These are phyloP conservation scores for Acholoe squamosa DNA, from an alignment of 2,888 invertebrate species.

Conservation along the genomic window DNA sequence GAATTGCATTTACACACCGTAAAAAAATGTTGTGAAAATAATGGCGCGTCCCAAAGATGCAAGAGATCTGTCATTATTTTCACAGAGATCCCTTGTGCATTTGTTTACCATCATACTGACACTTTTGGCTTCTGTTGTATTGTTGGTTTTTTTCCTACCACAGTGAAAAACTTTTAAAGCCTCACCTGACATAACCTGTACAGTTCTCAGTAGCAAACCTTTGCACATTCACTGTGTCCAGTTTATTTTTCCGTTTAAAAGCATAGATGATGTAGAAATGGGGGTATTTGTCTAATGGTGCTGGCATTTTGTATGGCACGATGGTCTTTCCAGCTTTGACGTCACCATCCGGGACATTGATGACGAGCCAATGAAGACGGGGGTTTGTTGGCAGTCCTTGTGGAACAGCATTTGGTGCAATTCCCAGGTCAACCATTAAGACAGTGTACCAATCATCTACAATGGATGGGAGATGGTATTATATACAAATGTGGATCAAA, in stretches of 20 bases:
- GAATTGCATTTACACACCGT: too few species aligned
- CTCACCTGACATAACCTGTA: slow-evolving; percentile 17
- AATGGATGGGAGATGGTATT: neutral
- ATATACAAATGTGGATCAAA: too few species aligned
- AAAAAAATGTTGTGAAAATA: too few species aligned
- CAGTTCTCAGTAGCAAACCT: slow-evolving; percentile 22
- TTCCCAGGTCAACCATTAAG: neutral
- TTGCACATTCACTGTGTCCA: neutral
- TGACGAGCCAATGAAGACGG: slow-evolving; percentile 43
- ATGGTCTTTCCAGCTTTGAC: slow-evolving; percentile 21
- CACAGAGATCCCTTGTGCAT: too few species aligned
- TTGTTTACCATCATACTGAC: too few species aligned
- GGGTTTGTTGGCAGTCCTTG: neutral
- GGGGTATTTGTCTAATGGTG: neutral
- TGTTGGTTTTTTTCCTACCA: too few species aligned
- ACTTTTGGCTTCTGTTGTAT: too few species aligned
- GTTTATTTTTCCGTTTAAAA: neutral
- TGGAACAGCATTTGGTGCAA: neutral
- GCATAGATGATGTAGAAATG: slow-evolving; percentile 36
- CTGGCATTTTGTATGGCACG: slow-evolving; percentile 30
- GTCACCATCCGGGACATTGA: slow-evolving; percentile 16
- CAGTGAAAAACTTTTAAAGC: too few species aligned
- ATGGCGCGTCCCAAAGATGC: too few species aligned
- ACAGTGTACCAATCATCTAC: slow-evolving; percentile 47
- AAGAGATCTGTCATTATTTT: too few species aligned